These are phyloP conservation scores for Labia minor DNA, from an alignment of 2,888 invertebrate species.

Conservation along the genomic window DNA sequence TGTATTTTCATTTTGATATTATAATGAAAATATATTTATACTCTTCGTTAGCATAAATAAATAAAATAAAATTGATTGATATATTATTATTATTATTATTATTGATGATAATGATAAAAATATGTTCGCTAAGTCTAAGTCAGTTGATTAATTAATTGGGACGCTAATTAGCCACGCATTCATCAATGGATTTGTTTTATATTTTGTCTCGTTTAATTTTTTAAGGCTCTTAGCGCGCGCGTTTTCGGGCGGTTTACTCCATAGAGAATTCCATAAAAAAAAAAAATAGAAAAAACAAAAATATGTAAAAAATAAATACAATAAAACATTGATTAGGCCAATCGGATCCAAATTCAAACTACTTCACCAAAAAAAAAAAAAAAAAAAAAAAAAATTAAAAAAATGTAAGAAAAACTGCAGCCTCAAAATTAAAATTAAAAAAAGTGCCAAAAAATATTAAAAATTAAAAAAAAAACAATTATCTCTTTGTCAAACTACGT, in stretches of 20 bases:
- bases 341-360: constrained; percentile 6
- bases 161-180: constrained; percentile 14
- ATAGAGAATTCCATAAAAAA: constrained; percentile 30
- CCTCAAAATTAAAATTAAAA: no score
- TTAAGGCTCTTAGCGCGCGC: background rate
- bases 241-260: constrained; percentile 45
- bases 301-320: constrained; percentile 22
- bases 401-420: constrained; percentile 19
- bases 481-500: constrained; percentile 18
- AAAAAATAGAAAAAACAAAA: constrained; percentile 23
- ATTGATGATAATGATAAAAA: constrained; percentile 20
- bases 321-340: constrained; percentile 22
- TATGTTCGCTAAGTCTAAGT: constrained; percentile 23
- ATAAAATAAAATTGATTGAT: constrained; percentile 17
- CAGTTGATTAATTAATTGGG: background rate
- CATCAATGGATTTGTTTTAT: constrained; percentile 24
- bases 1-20: constrained; percentile 14
- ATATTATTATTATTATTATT: constrained; percentile 20
- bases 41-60: constrained; percentile 23
- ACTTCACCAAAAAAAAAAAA: constrained; percentile 21
- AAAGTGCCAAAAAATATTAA: constrained; percentile 14
- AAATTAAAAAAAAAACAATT: no score
- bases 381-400: constrained; percentile 19
- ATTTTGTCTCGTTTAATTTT: no score
- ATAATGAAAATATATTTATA: constrained; percentile 21